Conservation (phyloP, 2,888 invertebrate genomes). For the Pterostichus niger region DNA sequence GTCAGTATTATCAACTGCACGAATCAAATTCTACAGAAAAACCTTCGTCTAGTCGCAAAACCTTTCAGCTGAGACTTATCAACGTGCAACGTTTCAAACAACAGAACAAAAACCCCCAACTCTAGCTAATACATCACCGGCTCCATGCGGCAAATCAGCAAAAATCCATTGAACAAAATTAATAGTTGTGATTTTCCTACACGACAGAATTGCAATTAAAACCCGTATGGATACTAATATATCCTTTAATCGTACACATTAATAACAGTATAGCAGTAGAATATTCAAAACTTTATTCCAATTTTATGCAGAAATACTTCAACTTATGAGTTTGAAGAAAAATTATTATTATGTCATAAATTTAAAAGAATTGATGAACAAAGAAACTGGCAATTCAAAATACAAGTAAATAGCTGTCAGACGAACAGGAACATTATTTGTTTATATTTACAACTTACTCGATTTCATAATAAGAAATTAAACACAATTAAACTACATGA, state of each 20-base stretch:
- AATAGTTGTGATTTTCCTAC: constrained; percentile 3
- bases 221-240: not conserved
- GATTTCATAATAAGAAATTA: no score
- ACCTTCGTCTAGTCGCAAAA: constrained; percentile 6
- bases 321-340: no score
- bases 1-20: constrained; percentile 26
- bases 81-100: constrained; percentile 7
- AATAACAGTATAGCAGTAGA: not conserved
- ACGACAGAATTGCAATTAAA: not conserved
- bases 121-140: constrained; percentile 24
- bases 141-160: constrained; percentile 31
- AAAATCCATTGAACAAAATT: constrained; percentile 28
- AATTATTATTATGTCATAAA: no score
- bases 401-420: no score
- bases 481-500: no score
- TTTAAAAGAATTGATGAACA: not conserved
- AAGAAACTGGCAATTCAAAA: not conserved
- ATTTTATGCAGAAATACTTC: not conserved
- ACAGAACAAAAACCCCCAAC: constrained; percentile 35
- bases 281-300: not conserved
- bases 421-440: no score
- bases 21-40: constrained; percentile 19
- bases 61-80: constrained; percentile 32
- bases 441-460: no score
- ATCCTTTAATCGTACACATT: not conserved